Base-by-base conservation (phyloP, 2,888 invertebrate genomes). In the Lasiommata megera region DNA sequence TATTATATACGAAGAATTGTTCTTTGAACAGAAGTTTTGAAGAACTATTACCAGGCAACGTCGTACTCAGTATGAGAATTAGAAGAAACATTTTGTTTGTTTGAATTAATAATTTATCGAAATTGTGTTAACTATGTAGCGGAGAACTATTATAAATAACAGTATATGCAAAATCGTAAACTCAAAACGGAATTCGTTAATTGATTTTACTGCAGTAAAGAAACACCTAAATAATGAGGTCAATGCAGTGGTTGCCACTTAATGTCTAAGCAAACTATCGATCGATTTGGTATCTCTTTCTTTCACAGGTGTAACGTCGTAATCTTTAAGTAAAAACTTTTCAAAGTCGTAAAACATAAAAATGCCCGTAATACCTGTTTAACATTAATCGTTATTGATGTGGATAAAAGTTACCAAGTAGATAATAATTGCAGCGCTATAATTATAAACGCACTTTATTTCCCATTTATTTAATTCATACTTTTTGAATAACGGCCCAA, bases 221-320 rank as follows among this genome's bases (percentile, higher is more conserved):
- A 72, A 83, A 81, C 76, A 78, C 78, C 84, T 85, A 80, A 84
- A 82, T 84, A 88, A 84, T 81, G 84, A 88, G 88, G 88, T 80
- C 90, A 88, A 83, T 89, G 89, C 90, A 88, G 86, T 80, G 74
- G 78, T 85, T 85, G 81, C 84, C 79, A 80, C 85, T 88, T 83
- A 85, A 84, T 84, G 82, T 84, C 84, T 87, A 80, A 80, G 80
- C 79, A 85, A 87, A 84, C 79, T 88, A 89, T 88, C 80, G 90
- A 89, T 88, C 86, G 77, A 70, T 83, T 76, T 76, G 80, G 78
- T 79, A 81, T 89, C 90, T 87, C 90, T 87, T 82, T 89, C 88
- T 81, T 75, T 69, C 85, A 74, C 74, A 79, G 73, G 80, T 81
- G 77, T 56, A 54, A n/a, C 3, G 23, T 23, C 41, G 59, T 60